Conservation (phyloP, 1,140 invertebrate genomes). For the Luehdorfia chinensis region DNA sequence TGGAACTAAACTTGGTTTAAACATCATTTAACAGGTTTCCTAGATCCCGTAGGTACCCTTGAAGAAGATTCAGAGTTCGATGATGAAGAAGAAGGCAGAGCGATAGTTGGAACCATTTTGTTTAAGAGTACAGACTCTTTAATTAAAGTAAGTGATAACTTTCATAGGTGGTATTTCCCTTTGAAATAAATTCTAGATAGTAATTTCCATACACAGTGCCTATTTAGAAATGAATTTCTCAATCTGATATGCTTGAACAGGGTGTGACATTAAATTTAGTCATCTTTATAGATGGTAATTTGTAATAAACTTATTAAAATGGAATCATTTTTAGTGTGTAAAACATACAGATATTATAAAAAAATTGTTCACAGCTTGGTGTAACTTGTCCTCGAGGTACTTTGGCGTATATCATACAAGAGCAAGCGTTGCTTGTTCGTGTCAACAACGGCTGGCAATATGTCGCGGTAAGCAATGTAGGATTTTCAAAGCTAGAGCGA, state of each 20-base stretch:
- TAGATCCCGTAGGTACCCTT: conserved; percentile 43
- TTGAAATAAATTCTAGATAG: neutral
- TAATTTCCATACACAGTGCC: no score
- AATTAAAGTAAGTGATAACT: conserved; percentile 38
- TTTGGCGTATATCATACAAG: conserved; percentile 92
- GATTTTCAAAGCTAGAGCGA: conserved; percentile 8
- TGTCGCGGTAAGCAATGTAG: conserved; percentile 84
- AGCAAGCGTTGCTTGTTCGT: conserved; percentile 91
- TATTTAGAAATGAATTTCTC: no score
- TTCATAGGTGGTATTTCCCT: neutral
- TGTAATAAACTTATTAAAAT: no score
- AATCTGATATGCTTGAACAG: neutral
- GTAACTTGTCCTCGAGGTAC: conserved; percentile 90
- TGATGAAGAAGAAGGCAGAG: conserved; percentile 63
- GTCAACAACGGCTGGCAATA: conserved; percentile 96
- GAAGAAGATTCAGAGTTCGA: conserved; percentile 53
- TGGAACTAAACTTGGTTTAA: no score
- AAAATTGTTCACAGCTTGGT: conserved; percentile 80
- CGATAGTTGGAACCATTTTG: conserved; percentile 61
- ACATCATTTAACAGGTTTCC: conserved; percentile 36
- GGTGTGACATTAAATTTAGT: neutral
- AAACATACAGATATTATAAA: neutral
- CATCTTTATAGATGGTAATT: neutral
- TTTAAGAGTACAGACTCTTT: conserved; percentile 64
- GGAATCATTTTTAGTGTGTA: no score